A percentile compares a stretch with the other conserved stretches of the same genome.
phyloP scores from a whole-genome alignment of 35 echinoderm and acorn worm genomes.

The Strongylocentrotus purpuratus region DNA sequence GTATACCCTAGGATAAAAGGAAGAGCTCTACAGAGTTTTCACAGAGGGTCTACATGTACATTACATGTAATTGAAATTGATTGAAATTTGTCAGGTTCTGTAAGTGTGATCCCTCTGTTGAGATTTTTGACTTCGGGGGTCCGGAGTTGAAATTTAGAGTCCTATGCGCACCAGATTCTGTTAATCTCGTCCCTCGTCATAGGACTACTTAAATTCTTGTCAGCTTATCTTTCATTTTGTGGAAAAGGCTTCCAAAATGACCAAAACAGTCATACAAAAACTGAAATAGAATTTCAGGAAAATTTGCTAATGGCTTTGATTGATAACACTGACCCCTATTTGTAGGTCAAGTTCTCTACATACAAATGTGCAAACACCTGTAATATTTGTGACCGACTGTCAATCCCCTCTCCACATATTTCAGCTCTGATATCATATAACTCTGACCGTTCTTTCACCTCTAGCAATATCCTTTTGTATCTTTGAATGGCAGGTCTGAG shows the following conservation, averaged over 20 bases:
- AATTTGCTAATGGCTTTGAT: neutral
- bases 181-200: too few species aligned
- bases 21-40: too few species aligned
- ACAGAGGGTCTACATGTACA: too few species aligned
- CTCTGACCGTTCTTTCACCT: neutral
- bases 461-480: neutral
- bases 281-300: neutral
- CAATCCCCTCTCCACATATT: neutral
- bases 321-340: neutral
- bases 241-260: neutral
- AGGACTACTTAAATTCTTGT: neutral
- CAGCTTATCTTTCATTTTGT: neutral
- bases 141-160: too few species aligned
- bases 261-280: neutral
- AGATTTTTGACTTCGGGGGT: too few species aligned
- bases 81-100: too few species aligned
- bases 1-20: too few species aligned
- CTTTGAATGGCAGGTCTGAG: neutral
- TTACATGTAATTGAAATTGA: too few species aligned
- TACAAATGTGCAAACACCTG: neutral
- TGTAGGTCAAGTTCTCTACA: conserved; percentile 2
- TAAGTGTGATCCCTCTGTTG: too few species aligned
- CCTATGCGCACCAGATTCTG: too few species aligned
- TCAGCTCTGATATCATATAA: neutral
- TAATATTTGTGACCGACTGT: neutral